Evolutionary conservation across 2,888 invertebrate species (phyloP).

Genomic region (Apeira syringaria): DNA sequence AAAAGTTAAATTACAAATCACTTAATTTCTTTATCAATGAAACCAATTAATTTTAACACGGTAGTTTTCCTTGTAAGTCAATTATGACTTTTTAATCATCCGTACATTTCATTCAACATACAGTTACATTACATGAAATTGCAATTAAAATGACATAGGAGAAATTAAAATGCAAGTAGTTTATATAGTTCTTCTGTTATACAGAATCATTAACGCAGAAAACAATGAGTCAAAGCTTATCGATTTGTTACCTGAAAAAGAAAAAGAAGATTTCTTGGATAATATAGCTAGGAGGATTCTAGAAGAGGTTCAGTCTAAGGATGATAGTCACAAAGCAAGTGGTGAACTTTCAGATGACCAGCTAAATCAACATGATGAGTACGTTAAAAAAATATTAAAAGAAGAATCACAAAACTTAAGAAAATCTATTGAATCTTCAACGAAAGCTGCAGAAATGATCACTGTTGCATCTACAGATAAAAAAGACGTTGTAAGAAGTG

Average conservation of each 20-base stretch:
- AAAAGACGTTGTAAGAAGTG: not conserved
- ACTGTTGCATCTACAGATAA: not conserved
- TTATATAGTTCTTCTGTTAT: slow-evolving; percentile 34
- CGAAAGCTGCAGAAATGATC: slow-evolving; percentile 2
- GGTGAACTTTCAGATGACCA: slow-evolving; percentile 49
- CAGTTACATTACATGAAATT: slow-evolving; percentile 11
- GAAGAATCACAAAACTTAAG: slow-evolving; percentile 51
- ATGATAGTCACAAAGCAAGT: slow-evolving; percentile 31
- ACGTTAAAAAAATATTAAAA: slow-evolving; percentile 50
- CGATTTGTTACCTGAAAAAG: slow-evolving; percentile 57
- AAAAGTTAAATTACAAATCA: slow-evolving; percentile 17
- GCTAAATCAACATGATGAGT: slow-evolving; percentile 50
- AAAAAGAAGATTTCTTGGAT: slow-evolving; percentile 60
- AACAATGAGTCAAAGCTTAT: slow-evolving; percentile 57
- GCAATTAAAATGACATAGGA: slow-evolving; percentile 33
- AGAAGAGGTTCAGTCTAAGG: slow-evolving; percentile 45
- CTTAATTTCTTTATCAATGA: slow-evolving; percentile 34
- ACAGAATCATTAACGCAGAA: slow-evolving; percentile 23
- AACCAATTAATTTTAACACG: slow-evolving; percentile 34
- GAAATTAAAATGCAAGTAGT: slow-evolving; percentile 38
- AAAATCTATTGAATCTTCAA: slow-evolving; percentile 21
- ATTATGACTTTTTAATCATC: slow-evolving; percentile 17
- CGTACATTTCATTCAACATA: not conserved
- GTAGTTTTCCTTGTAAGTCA: slow-evolving; percentile 25
- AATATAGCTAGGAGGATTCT: slow-evolving; percentile 60